Conservation (phyloP, 30 jellyfish, hydroid and myxozoan genomes). For the Aurelia sp. region DNA sequence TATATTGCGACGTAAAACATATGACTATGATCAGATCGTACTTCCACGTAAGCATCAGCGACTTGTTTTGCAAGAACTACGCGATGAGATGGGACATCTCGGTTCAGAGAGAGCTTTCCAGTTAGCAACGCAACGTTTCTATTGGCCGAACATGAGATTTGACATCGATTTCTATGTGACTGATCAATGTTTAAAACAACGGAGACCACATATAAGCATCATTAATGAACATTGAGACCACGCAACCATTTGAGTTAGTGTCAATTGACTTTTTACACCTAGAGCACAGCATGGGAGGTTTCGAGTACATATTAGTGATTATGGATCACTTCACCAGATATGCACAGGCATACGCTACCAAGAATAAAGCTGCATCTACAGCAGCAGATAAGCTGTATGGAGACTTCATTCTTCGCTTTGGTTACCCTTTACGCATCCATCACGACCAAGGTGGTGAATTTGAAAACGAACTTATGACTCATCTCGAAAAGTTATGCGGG, state of each 20-base stretch:
- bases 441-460: too few species aligned
- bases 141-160: conserved; percentile 48
- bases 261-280: conserved; percentile 21
- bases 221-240: conserved; percentile 7
- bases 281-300: conserved; percentile 30
- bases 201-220: conserved; percentile 10
- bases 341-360: conserved; percentile 73
- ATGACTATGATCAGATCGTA: conserved; percentile 18
- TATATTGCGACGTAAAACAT: conserved; percentile 5
- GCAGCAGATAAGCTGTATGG: conserved; percentile 29
- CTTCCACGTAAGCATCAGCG: conserved; percentile 9
- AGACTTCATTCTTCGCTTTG: too few species aligned
- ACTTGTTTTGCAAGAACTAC: conserved; percentile 24
- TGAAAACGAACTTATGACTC: too few species aligned
- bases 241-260: conserved; percentile 27
- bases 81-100: conserved; percentile 48
- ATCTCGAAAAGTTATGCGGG: too few species aligned
- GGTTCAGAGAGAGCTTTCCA: conserved; percentile 32
- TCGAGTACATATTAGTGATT: conserved; percentile 33
- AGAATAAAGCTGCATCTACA: conserved; percentile 39
- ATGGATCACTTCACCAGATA: conserved; percentile 66
- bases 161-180: conserved; percentile 15
- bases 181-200: conserved; percentile 15
- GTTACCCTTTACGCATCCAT: too few species aligned
- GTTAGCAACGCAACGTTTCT: conserved; percentile 18